phyloP scores from a whole-genome alignment of 2,888 invertebrate species.

The Nemoura dubitans region DNA sequence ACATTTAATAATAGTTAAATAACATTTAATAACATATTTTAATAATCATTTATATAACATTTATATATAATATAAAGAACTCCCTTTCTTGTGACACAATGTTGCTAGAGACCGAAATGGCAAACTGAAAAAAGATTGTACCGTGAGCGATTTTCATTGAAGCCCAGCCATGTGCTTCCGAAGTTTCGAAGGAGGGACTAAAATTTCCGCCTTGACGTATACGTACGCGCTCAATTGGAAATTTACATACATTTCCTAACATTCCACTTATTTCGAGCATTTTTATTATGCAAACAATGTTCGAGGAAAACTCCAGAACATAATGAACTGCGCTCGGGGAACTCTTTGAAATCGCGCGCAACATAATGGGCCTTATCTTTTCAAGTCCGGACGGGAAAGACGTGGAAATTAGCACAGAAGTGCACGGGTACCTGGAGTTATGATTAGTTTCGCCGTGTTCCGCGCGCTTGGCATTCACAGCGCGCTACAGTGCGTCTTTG shows the following conservation, averaged over 20 bases:
- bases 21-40: no score
- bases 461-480: neutral
- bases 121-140: no score
- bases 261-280: neutral
- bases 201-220: neutral
- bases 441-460: neutral
- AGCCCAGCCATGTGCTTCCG: no score
- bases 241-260: slow-evolving; percentile 27
- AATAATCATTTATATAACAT: no score
- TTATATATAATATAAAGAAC: no score
- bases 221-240: neutral
- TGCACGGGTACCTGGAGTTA: neutral
- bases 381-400: neutral
- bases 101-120: no score
- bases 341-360: neutral
- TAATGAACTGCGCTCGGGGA: neutral
- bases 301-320: neutral
- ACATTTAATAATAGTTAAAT: no score
- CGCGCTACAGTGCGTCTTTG: neutral
- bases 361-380: neutral
- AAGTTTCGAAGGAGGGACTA: no score
- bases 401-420: neutral
- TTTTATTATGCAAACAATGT: slow-evolving; percentile 26
- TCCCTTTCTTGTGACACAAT: no score
- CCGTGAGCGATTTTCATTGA: no score